These are phyloP conservation scores for Acleris literana DNA, from an alignment of 2,888 invertebrate species.

Conservation along the genomic window DNA sequence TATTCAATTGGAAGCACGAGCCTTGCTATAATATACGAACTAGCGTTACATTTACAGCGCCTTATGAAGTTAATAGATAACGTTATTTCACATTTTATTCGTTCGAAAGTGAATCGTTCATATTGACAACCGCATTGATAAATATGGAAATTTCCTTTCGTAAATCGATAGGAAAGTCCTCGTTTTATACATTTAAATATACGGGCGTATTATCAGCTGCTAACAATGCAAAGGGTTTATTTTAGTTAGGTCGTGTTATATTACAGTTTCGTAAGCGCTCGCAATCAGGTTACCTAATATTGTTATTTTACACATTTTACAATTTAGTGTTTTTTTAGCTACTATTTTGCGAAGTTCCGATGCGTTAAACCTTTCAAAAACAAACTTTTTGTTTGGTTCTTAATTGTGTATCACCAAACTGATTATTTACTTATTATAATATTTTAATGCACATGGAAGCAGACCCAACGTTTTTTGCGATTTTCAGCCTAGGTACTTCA, in stretches of 20 bases:
- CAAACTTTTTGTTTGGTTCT: too few relatives aligned
- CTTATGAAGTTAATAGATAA: conserved; percentile 29
- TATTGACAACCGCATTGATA: conserved; percentile 2
- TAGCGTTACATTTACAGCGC: conserved; percentile 43
- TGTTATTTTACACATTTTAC: too few relatives aligned
- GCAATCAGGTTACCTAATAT: too few relatives aligned
- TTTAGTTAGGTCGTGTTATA: not conserved
- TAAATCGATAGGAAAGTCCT: conserved; percentile 31
- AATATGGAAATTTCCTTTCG: conserved; percentile 17
- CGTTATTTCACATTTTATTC: conserved; percentile 23
- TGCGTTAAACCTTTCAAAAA: too few relatives aligned
- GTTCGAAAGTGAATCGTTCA: conserved; percentile 29
- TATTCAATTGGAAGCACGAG: conserved; percentile 65
- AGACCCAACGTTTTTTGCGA: too few relatives aligned
- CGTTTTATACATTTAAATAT: conserved; percentile 27
- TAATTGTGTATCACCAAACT: too few relatives aligned
- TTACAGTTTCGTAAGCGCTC: too few relatives aligned
- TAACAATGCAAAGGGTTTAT: conserved; percentile 30
- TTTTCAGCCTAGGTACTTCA: too few relatives aligned
- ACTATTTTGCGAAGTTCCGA: too few relatives aligned
- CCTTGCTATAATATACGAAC: conserved; percentile 50
- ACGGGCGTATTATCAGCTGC: conserved; percentile 29
- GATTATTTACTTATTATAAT: too few relatives aligned
- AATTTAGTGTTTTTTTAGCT: too few relatives aligned
- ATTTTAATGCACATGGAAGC: too few relatives aligned